These are phyloP conservation scores for Pachyrhynchus sulphureomaculatus DNA, from an alignment of 1,140 invertebrate species.

Conservation along the genomic window DNA sequence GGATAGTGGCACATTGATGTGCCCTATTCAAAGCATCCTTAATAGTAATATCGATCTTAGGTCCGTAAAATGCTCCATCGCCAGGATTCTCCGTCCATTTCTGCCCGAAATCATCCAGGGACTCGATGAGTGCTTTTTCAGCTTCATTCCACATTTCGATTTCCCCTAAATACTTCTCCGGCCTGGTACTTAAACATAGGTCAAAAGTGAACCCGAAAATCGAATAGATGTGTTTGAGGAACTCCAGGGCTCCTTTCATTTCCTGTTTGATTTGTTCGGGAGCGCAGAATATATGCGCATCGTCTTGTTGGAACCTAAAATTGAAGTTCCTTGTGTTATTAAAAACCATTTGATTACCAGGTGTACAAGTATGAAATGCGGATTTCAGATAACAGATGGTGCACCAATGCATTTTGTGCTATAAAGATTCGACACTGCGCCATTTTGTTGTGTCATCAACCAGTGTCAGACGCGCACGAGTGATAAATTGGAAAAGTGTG, in stretches of 20 bases:
- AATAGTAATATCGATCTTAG: constrained; percentile 99
- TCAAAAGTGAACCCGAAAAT: constrained; percentile 96
- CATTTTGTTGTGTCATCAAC: too few relatives aligned
- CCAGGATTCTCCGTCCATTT: constrained; percentile 88
- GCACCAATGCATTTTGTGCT: too few relatives aligned
- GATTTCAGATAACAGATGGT: too few relatives aligned
- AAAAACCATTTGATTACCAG: too few relatives aligned
- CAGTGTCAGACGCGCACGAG: too few relatives aligned
- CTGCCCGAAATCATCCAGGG: constrained; percentile 81
- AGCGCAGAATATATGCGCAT: constrained; percentile 98
- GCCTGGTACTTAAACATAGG: constrained; percentile 88
- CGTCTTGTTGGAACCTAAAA: constrained; percentile 90
- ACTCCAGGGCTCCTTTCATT: constrained; percentile 83
- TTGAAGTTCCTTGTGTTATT: neutral
- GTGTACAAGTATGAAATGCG: too few relatives aligned
- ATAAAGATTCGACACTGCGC: too few relatives aligned
- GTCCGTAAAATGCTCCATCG: constrained; percentile 99
- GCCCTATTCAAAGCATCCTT: constrained; percentile 86
- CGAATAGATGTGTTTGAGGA: constrained; percentile 82
- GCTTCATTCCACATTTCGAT: constrained; percentile 88
- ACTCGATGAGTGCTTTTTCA: constrained; percentile 84
- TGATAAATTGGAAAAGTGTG: too few relatives aligned
- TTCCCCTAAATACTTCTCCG: constrained; percentile 94
- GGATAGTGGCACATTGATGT: constrained; percentile 97
- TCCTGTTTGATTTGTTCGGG: constrained; percentile 86